Evolutionary conservation across 2,113 vertebrate genomes (phyloP).

Genomic region (Cyphomyrus discorhynchus): DNA sequence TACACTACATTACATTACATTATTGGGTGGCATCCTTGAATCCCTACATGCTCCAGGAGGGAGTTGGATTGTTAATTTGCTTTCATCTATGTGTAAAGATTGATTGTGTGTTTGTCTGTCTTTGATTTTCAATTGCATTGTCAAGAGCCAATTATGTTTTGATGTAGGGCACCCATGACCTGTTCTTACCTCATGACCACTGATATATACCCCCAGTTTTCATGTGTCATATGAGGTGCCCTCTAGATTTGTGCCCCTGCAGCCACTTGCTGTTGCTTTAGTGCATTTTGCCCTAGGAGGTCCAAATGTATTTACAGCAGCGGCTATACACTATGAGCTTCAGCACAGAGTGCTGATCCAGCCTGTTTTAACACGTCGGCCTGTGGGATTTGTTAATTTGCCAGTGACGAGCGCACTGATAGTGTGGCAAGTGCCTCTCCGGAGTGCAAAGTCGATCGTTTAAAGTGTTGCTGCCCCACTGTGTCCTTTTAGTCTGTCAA

Average conservation of each 20-base stretch:
- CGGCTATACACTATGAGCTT: conserved; percentile 30
- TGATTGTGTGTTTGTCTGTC: background rate
- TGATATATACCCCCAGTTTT: background rate
- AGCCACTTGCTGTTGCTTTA: background rate
- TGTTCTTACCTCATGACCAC: background rate
- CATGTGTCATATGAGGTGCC: background rate
- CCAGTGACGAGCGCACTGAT: conserved; percentile 13
- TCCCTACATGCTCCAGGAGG: background rate
- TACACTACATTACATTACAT: background rate
- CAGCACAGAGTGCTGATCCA: conserved; percentile 29
- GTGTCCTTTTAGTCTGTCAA: background rate
- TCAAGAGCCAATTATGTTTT: background rate
- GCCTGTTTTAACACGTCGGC: conserved; percentile 22
- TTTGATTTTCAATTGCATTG: background rate
- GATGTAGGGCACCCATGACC: background rate
- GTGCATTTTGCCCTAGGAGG: conserved; percentile 20
- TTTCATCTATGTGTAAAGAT: background rate
- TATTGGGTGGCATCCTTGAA: background rate
- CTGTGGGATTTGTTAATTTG: conserved; percentile 25
- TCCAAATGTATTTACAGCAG: conserved; percentile 43
- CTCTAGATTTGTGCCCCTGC: background rate
- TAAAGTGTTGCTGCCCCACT: background rate
- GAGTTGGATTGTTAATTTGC: background rate
- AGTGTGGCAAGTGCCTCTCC: conserved; percentile 24
- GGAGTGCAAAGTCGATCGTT: conserved; percentile 33